Conservation (phyloP, 2,113 vertebrate genomes). For the Seriola rivoliana region DNA sequence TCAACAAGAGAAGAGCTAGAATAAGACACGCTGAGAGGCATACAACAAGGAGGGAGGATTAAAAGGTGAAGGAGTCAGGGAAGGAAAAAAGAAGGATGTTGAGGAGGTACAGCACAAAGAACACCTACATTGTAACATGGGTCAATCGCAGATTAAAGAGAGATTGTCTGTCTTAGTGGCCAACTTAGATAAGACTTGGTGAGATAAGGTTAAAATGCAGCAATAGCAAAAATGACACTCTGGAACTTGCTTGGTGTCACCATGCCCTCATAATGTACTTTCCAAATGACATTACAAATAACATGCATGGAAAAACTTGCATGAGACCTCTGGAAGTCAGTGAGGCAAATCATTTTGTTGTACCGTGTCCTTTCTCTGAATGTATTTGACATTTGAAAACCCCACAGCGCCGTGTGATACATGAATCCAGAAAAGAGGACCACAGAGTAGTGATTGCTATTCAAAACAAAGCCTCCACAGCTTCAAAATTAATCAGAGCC, state of each 20-base stretch:
- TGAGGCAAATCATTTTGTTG: background rate
- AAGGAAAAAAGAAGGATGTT: slow-evolving; percentile 41
- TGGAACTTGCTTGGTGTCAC: slow-evolving; percentile 22
- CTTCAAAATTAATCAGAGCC: slow-evolving; percentile 41
- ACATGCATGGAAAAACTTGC: background rate
- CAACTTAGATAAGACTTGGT: slow-evolving; percentile 31
- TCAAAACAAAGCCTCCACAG: slow-evolving; percentile 37
- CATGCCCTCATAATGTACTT: slow-evolving; percentile 47
- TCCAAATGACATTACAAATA: slow-evolving; percentile 33
- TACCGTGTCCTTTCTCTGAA: slow-evolving; percentile 5
- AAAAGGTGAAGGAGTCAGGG: slow-evolving; percentile 49
- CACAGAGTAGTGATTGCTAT: slow-evolving; percentile 22
- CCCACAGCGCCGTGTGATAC: slow-evolving; percentile 8
- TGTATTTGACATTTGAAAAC: slow-evolving; percentile 23
- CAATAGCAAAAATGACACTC: slow-evolving; percentile 23
- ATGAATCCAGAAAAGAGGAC: background rate
- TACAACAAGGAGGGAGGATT: slow-evolving; percentile 47
- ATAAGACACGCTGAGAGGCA: slow-evolving; percentile 58
- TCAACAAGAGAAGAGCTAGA: slow-evolving; percentile 65
- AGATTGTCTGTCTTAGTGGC: slow-evolving; percentile 1
- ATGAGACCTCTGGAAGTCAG: background rate
- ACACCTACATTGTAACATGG: background rate
- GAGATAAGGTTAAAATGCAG: slow-evolving; percentile 44
- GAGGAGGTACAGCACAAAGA: slow-evolving; percentile 26
- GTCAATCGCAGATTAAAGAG: slow-evolving; percentile 35